A percentile compares a stretch with the other conserved stretches of the same genome.
phyloP scores from a whole-genome alignment of 2,113 vertebrate species.

The Hydropotes inermis region DNA sequence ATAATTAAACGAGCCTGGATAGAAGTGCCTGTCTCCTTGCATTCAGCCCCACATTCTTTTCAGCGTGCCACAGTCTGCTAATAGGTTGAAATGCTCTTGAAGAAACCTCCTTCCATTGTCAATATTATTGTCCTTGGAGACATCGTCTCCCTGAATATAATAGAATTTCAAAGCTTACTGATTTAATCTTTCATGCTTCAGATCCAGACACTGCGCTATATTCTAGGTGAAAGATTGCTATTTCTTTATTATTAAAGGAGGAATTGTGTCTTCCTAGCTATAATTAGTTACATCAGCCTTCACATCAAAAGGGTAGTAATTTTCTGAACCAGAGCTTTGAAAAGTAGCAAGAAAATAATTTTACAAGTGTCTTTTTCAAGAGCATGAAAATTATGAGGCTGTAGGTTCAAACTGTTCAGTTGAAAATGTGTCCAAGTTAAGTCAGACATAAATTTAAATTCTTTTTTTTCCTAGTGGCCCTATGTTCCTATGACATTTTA shows the following conservation, averaged over 20 bases:
- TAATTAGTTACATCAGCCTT: slow-evolving; percentile 72
- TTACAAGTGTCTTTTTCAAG: slow-evolving; percentile 65
- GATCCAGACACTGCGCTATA: slow-evolving; percentile 59
- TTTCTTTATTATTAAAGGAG: slow-evolving; percentile 73
- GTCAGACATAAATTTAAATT: slow-evolving; percentile 26
- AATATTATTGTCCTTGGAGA: slow-evolving; percentile 60
- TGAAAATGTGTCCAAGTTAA: slow-evolving; percentile 47
- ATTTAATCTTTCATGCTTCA: slow-evolving; percentile 72
- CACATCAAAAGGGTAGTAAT: slow-evolving; percentile 70
- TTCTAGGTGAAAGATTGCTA: slow-evolving; percentile 67
- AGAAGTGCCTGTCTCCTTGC: background rate
- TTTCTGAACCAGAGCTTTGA: slow-evolving; percentile 69
- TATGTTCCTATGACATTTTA: background rate
- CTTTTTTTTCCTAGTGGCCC: background rate
- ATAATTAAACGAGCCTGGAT: background rate
- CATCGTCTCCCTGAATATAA: slow-evolving; percentile 65
- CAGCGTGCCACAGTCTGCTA: background rate
- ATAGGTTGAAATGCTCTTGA: slow-evolving; percentile 54
- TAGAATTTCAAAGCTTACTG: slow-evolving; percentile 70
- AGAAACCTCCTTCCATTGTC: slow-evolving; percentile 59
- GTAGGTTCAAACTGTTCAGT: slow-evolving; percentile 46
- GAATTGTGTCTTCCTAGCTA: slow-evolving; percentile 69
- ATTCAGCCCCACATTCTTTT: background rate
- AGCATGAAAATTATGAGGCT: slow-evolving; percentile 60
- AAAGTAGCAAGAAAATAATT: slow-evolving; percentile 68